Evolutionary conservation across 35 echinoderm and acorn worm genomes (phyloP), one percentile per base, ranked within the genome.

Genomic region (Strongylocentrotus purpuratus): DNA sequence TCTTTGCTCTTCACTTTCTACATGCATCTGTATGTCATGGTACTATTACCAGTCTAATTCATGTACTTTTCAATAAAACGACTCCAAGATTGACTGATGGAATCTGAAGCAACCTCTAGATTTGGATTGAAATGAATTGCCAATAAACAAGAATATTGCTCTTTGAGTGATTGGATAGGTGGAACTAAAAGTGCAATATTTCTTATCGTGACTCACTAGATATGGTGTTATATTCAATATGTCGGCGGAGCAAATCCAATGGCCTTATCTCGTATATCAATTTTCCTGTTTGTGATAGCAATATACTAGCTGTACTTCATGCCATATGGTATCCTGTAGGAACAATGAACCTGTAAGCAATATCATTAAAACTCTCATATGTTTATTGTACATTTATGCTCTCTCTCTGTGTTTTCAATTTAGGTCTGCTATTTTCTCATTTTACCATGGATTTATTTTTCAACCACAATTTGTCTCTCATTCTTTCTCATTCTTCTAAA

Each of bases 121-220:
- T 45, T 89, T 89, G 45, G 33, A 89, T 89, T 89, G 87, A 41
- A 89, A 89, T 89, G 87, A 89, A 89, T 89, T 89, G 87, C 87
- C 87, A 89, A 89, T 89, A 89, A 89, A 89, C 87, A 89, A 89
- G 87, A 46, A 78, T 46, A 89, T 89, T 46, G 87, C 87, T 25
- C 87, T 46, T 17, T 46, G 33, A 89, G 45, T 33, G 87, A 89
- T 89, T 89, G 87, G 87, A 89, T 89, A 46, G 33, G 87, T 45
- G 45, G 33, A 12, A 25, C 87, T 46, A 89, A 89, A 89, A 89
- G 87, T 89, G 87, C 87, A 89, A 89, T 89, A 45, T 89, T 89
- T 89, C 87, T 89, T 89, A 28, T 25, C 87, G 45, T 89, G 87
- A 89, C 33, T 89, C 87, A 89, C 45, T 89, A 4, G 87, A 45